phyloP scores from a whole-genome alignment of 2,113 vertebrate species.

The Balaenoptera acutorostrata region DNA sequence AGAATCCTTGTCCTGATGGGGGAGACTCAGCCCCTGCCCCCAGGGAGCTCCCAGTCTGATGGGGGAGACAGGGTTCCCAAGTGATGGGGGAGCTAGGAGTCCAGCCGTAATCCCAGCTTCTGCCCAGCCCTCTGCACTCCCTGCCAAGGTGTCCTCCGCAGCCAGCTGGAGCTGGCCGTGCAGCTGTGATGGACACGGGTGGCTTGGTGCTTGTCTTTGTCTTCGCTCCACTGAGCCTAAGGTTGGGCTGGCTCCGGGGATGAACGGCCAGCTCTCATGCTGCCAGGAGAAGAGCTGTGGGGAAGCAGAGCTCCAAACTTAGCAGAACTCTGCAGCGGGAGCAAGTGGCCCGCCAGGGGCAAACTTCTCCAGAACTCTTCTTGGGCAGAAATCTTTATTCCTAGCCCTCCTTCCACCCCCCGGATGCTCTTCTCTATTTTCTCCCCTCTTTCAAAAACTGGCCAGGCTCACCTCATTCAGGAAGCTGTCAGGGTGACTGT shows the following conservation, averaged over 20 bases:
- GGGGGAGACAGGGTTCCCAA: neutral
- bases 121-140: neutral
- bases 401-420: neutral
- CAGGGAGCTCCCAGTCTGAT: neutral
- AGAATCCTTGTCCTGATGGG: neutral
- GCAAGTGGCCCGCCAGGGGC: neutral
- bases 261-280: neutral
- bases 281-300: neutral
- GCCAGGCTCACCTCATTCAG: neutral
- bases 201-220: slow-evolving; percentile 19
- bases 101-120: neutral
- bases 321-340: neutral
- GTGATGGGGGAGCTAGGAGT: neutral
- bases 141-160: neutral
- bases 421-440: neutral
- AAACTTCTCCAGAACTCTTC: neutral
- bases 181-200: slow-evolving; percentile 14
- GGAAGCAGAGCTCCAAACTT: neutral
- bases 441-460: neutral
- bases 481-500: neutral
- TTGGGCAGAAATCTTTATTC: neutral
- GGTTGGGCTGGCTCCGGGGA: neutral
- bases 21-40: neutral
- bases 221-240: neutral
- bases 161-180: neutral